phyloP scores from a whole-genome alignment of 2,888 invertebrate species.

The Lochmaea crataegi region DNA sequence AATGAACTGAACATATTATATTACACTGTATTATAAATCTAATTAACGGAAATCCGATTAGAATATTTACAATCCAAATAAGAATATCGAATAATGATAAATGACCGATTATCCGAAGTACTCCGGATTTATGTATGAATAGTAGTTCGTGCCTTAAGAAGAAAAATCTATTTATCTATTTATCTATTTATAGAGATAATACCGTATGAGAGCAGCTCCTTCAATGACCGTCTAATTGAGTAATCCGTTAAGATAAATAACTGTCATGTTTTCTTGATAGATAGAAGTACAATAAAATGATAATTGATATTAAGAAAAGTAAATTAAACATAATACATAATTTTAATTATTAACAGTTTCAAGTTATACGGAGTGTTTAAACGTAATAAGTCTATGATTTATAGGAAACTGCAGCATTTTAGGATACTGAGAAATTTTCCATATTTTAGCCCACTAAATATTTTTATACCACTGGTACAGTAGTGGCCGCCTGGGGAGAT shows the following conservation, averaged over 20 bases:
- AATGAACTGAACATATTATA: not conserved
- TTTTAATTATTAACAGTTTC: too few relatives aligned
- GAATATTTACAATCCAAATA: conserved; percentile 4
- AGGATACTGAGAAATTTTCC: too few relatives aligned
- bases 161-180: conserved; percentile 19
- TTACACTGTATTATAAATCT: not conserved
- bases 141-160: conserved; percentile 1
- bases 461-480: too few relatives aligned
- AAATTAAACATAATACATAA: too few relatives aligned
- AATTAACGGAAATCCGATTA: conserved; percentile 1
- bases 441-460: too few relatives aligned
- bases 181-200: conserved; percentile 31
- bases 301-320: too few relatives aligned
- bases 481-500: too few relatives aligned
- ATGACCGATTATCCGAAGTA: not conserved
- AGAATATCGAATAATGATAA: not conserved
- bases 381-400: too few relatives aligned
- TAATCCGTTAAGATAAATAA: conserved; percentile 27
- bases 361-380: too few relatives aligned
- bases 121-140: conserved; percentile 21
- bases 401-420: too few relatives aligned
- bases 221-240: conserved; percentile 22
- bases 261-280: not conserved
- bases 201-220: conserved; percentile 24
- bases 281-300: not conserved